Conservation (phyloP, 2,888 invertebrate species). For the Perithous albicinctus region DNA sequence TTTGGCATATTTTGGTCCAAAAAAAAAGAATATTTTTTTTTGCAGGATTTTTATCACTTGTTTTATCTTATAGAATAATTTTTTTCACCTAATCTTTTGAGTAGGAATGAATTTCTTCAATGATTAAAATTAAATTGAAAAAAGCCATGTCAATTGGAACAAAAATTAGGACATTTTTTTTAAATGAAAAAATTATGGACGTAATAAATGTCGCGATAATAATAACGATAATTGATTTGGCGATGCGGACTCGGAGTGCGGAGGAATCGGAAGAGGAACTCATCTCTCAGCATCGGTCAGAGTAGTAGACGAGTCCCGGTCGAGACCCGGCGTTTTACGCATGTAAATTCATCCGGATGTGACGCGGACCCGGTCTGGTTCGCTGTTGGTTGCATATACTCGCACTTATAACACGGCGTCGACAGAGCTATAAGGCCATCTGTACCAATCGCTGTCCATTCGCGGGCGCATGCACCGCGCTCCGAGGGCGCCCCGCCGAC, state of each 20-base stretch:
- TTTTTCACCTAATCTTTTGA: background rate
- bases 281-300: conserved; percentile 65
- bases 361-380: conserved; percentile 77
- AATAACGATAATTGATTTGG: conserved; percentile 25
- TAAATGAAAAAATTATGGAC: conserved; percentile 20
- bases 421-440: conserved; percentile 80
- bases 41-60: too few relatives aligned
- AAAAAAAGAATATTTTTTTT: too few relatives aligned
- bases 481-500: conserved; percentile 67
- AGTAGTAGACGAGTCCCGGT: conserved; percentile 71
- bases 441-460: conserved; percentile 81
- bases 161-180: too few relatives aligned
- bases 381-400: conserved; percentile 31
- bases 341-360: conserved; percentile 84
- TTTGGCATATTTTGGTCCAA: too few relatives aligned
- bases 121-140: too few relatives aligned
- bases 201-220: too few relatives aligned
- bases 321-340: conserved; percentile 78
- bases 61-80: too few relatives aligned
- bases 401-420: conserved; percentile 54
- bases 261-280: conserved; percentile 77
- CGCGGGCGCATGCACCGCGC: conserved; percentile 70
- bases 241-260: conserved; percentile 27
- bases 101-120: too few relatives aligned
- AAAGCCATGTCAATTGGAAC: too few relatives aligned